Conservation (phyloP, 2,113 vertebrate genomes). For the Lampris incognitus region DNA sequence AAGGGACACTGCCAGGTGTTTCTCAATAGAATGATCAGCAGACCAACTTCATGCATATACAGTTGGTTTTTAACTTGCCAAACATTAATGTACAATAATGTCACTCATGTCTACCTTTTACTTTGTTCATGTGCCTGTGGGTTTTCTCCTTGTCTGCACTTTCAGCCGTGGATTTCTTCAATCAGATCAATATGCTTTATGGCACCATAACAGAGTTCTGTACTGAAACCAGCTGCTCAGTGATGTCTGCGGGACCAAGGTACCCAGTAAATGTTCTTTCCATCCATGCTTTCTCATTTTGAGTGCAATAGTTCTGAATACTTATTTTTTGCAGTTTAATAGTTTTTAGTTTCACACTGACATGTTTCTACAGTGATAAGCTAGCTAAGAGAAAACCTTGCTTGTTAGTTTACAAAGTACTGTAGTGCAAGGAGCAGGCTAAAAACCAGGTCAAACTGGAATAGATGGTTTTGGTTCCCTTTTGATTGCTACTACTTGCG, state of each 20-base stretch:
- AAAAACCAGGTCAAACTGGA: background rate
- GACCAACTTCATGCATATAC: no score
- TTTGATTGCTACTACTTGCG: no score
- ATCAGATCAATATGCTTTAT: constrained; percentile 98
- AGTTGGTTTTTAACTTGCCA: no score
- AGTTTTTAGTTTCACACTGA: background rate
- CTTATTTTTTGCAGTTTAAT: background rate
- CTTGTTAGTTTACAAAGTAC: background rate
- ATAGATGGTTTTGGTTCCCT: no score
- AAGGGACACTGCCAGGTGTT: no score
- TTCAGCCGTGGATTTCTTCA: constrained; percentile 97
- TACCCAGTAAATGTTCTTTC: constrained; percentile 46
- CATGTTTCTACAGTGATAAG: background rate
- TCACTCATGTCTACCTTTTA: no score
- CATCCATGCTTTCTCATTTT: background rate
- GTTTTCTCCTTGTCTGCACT: background rate
- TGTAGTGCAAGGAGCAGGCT: background rate
- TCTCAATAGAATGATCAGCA: no score
- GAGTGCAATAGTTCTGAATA: background rate
- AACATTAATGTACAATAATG: no score
- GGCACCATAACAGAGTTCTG: constrained; percentile 98
- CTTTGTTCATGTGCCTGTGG: background rate
- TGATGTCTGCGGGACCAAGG: constrained; percentile 97
- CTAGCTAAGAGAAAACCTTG: background rate
- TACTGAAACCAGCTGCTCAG: constrained; percentile 91